A percentile compares a stretch with the other conserved stretches of the same genome.
Evolutionary conservation across 2,888 invertebrate genomes (phyloP).

Genomic region (Cephus nigrinus): DNA sequence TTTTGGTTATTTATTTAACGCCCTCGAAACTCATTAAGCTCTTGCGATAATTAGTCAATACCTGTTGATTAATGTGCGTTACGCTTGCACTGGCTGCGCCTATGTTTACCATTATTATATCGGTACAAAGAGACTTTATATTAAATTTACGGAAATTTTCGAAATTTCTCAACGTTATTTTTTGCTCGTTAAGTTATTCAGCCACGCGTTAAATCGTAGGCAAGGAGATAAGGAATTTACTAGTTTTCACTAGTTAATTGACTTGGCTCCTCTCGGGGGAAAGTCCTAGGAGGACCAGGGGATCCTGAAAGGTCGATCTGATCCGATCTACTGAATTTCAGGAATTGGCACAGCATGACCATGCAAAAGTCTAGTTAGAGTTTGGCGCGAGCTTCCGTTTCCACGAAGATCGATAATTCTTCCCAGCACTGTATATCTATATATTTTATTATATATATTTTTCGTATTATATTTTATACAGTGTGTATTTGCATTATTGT

Average conservation of each 20-base stretch:
- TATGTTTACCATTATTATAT: not conserved
- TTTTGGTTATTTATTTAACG: not conserved
- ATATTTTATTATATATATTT: not conserved
- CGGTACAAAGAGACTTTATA: not conserved
- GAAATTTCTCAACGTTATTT: not conserved
- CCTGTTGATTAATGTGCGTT: not conserved
- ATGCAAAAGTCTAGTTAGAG: constrained; percentile 37
- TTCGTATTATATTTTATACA: not conserved
- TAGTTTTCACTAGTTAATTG: not conserved
- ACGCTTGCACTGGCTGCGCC: not conserved
- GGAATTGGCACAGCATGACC: constrained; percentile 59
- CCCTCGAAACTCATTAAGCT: not conserved
- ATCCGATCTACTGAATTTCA: constrained; percentile 11
- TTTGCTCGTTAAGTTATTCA: not conserved
- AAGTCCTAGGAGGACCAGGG: not conserved
- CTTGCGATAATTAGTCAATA: not conserved
- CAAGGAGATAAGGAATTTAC: not conserved
- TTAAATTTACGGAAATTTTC: not conserved
- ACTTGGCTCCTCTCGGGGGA: not conserved
- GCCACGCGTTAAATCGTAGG: not conserved
- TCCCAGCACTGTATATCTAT: not conserved
- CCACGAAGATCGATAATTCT: not conserved
- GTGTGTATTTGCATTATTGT: no score
- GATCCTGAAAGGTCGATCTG: not conserved
- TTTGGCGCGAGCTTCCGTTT: not conserved